Evolutionary conservation across 2,888 invertebrate genomes (phyloP).

Genomic region (Leptodirus hochenwartii): DNA sequence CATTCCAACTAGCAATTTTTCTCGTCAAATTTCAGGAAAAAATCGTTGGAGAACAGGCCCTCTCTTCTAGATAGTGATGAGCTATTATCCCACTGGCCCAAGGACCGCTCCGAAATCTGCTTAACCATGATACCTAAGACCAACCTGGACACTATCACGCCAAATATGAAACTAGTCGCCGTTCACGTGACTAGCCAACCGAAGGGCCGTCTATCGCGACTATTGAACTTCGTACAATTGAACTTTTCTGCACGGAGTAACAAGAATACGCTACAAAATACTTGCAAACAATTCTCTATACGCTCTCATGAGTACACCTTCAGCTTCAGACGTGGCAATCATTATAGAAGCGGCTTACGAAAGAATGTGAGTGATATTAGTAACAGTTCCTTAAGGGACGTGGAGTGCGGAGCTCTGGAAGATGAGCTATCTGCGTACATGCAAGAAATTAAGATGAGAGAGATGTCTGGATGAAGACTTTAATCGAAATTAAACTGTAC

Average conservation of each 20-base stretch:
- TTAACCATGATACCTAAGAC: constrained; percentile 9
- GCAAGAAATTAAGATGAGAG: constrained; percentile 8
- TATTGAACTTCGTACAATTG: constrained; percentile 4
- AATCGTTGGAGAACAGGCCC: too few relatives aligned
- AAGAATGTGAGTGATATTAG: constrained; percentile 24
- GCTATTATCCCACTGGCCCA: too few relatives aligned
- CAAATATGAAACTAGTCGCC: constrained; percentile 10
- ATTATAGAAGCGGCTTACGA: background rate
- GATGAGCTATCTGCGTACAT: constrained; percentile 29
- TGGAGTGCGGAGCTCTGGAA: constrained; percentile 25
- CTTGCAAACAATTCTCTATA: constrained; percentile 6
- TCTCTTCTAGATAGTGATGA: too few relatives aligned
- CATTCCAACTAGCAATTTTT: too few relatives aligned
- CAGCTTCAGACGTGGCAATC: background rate
- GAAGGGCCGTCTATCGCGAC: background rate
- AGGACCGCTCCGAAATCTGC: constrained; percentile 9
- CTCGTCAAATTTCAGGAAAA: too few relatives aligned
- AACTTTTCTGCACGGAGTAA: constrained; percentile 5
- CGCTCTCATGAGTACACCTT: background rate
- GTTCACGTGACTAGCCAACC: constrained; percentile 7
- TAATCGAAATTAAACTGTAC: too few relatives aligned
- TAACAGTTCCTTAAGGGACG: constrained; percentile 27
- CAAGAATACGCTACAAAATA: background rate
- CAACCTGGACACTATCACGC: constrained; percentile 10
- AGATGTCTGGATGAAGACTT: constrained; percentile 4